A percentile compares a stretch with the other conserved stretches of the same genome.
Conservation (phyloP, 2,113 vertebrate genomes). For the Dicrurus megarhynchus region DNA sequence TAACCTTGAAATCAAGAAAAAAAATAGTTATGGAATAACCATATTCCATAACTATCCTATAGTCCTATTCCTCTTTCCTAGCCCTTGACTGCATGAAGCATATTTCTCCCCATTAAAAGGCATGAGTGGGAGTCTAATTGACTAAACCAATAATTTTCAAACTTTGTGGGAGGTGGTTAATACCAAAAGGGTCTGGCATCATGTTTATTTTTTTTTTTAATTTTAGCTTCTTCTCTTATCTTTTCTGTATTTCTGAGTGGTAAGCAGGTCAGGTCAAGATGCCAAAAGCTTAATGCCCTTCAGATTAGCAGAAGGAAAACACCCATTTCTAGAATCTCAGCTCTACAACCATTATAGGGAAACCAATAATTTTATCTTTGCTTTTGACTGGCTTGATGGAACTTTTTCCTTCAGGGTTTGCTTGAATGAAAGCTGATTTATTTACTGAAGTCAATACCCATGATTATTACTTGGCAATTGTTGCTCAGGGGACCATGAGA, state of each 20-base stretch:
- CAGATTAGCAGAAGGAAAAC: background rate
- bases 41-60: background rate
- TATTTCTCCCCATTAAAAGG: background rate
- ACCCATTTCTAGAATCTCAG: background rate
- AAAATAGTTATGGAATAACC: background rate
- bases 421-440: background rate
- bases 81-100: background rate
- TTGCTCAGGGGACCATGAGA: background rate
- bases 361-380: background rate
- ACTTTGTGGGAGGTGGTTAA: conserved; percentile 9
- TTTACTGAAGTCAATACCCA: background rate
- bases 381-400: background rate
- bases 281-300: background rate
- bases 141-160: conserved; percentile 40
- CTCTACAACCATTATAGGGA: background rate
- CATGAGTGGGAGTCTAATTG: conserved; percentile 34
- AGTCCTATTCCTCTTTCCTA: background rate
- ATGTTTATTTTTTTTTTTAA: background rate
- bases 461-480: background rate
- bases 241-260: background rate
- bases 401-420: background rate
- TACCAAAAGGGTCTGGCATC: background rate
- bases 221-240: background rate
- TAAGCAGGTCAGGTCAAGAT: background rate
- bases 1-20: background rate